Evolutionary conservation across 2,797 vertebrate species (phyloP).

Genomic region (Tokudaia tokunoshimensis): DNA sequence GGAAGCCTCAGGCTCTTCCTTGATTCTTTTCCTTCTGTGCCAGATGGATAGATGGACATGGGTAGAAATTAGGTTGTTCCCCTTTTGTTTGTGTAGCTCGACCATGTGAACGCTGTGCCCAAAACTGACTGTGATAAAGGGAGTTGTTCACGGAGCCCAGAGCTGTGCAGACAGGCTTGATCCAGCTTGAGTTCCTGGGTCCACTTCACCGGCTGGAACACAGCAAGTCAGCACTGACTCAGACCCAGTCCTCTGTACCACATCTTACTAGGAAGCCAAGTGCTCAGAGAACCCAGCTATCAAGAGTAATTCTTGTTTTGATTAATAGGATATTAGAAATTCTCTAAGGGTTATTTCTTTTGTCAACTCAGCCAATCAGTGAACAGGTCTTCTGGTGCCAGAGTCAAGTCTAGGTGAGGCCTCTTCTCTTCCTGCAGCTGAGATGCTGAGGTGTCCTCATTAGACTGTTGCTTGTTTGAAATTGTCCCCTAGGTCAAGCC

Average conservation of each 20-base stretch:
- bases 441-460: background rate
- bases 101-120: background rate
- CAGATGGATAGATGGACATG: background rate
- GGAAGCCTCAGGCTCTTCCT: background rate
- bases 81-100: background rate
- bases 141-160: background rate
- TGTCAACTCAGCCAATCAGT: background rate
- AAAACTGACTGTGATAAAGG: slow-evolving; percentile 24
- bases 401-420: background rate
- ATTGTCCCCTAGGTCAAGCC: background rate
- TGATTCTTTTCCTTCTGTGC: background rate
- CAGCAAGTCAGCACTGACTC: slow-evolving; percentile 58
- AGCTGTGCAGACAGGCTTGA: background rate
- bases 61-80: background rate
- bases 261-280: slow-evolving; percentile 5
- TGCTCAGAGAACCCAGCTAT: slow-evolving; percentile 5
- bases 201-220: slow-evolving; percentile 26
- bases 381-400: background rate
- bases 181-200: background rate
- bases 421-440: background rate
- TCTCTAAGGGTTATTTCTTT: slow-evolving; percentile 22
- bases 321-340: background rate
- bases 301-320: slow-evolving; percentile 35
- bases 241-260: background rate
- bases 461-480: background rate